Base-by-base conservation (phyloP, 2,113 vertebrate species). In the Pseudorhombus dupliciocellatus region DNA sequence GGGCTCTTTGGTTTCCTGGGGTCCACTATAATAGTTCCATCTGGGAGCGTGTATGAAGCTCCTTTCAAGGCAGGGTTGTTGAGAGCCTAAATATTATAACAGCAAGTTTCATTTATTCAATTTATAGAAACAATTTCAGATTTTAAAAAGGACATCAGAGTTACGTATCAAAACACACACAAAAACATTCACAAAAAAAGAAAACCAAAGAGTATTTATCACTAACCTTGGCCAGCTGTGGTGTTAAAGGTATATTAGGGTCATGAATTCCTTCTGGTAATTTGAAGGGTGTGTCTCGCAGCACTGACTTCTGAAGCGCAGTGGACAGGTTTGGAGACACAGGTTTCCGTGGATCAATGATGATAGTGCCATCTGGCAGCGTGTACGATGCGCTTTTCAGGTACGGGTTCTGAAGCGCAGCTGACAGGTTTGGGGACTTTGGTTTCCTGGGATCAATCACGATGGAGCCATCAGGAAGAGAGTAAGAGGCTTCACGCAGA, bases 371-470 rank as follows among this genome's bases (percentile, higher is more conserved):
- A 73, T 94, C 92, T 1, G 93, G 87, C 10, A 93, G 69, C 4
- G 91, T 91, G 78, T 92, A 95, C 7, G 93, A 92, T 7, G 90
- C 90, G 55, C 73, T 79, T 64, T 83, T 92, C 11, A 94, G 60
- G 71, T 91, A 91, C 66, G 88, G 88, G 65, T 93, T 94, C 61
- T 83, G 81, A 56, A 93, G 87, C 34, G 92, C 93, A 72, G 89
- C 88, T 59, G 72, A 10, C 20, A 94, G 89, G 52, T 84, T 91
- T 1, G 92, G 91, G 2, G 90, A 82, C 63, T 87, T 88, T 0
- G 26, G 51, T 66, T 84, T 77, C 14, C 37, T 85, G 2, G 88
- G 63, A 62, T 91, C 85, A 50, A 92, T 89, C 24, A 89, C 69
- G 69, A 92, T 88, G 22, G 91, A 90, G 7, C 91, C 91, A 84